These are phyloP conservation scores for Drosophila melanosoma DNA, from an alignment of 2,888 invertebrate species.

Conservation along the genomic window DNA sequence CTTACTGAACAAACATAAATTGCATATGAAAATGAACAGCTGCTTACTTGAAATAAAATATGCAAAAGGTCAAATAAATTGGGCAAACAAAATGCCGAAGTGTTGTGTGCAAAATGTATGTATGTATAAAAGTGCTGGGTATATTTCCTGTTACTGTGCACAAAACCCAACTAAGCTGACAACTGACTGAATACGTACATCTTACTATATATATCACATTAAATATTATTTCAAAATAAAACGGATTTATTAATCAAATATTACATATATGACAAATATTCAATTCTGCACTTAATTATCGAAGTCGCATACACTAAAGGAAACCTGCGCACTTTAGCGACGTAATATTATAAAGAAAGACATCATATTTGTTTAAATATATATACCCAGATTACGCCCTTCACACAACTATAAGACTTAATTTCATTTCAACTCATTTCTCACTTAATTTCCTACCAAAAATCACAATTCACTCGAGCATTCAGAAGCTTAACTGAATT, in stretches of 20 bases:
- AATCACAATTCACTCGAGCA: constrained; percentile 2
- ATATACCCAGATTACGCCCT: background rate
- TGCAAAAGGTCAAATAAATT: background rate
- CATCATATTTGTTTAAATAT: background rate
- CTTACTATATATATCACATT: background rate
- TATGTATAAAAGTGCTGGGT: background rate
- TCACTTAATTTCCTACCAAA: background rate
- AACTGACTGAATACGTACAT: background rate
- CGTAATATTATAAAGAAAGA: background rate
- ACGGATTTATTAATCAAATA: background rate
- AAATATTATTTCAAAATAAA: background rate
- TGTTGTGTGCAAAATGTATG: background rate
- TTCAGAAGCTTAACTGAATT: background rate
- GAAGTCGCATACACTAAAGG: background rate
- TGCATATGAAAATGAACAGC: background rate
- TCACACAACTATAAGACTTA: background rate
- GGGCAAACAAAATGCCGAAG: background rate
- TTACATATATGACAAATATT: background rate
- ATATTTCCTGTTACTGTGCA: background rate
- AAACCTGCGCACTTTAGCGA: background rate
- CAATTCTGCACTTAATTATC: background rate
- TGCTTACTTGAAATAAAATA: background rate
- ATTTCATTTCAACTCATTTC: constrained; percentile 1
- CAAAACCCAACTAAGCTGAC: background rate
- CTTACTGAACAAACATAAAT: background rate